Conservation (phyloP, 2,797 vertebrate genomes). For the Onychomys torridus region DNA sequence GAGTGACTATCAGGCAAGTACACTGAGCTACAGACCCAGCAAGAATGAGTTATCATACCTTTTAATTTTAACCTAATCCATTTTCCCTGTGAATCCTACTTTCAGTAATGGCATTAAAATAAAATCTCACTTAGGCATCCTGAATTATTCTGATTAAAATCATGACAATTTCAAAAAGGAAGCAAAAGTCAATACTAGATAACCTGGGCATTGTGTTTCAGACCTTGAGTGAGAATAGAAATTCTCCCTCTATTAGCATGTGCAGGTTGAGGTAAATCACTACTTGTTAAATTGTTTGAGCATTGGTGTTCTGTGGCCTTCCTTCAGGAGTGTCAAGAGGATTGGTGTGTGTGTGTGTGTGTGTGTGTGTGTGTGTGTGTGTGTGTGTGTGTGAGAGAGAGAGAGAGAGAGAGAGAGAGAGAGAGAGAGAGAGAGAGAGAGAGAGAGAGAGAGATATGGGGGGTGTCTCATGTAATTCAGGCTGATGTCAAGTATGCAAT, state of each 20-base stretch:
- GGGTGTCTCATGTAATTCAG: not conserved
- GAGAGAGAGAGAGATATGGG: not conserved
- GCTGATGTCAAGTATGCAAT: not conserved
- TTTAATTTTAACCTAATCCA: conserved; percentile 57
- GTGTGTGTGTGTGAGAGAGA: not conserved
- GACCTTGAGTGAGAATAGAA: conserved; percentile 48
- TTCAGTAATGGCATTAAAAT: conserved; percentile 47
- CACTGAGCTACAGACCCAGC: not conserved
- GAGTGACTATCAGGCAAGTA: not conserved
- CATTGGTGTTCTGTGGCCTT: conserved; percentile 24
- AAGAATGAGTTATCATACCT: not conserved
- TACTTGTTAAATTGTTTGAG: conserved; percentile 37
- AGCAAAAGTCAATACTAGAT: not conserved
- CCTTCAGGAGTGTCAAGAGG: not conserved
- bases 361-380: not conserved
- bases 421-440: not conserved
- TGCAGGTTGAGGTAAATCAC: not conserved
- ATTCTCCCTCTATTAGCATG: not conserved
- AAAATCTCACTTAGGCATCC: not conserved
- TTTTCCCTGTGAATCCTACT: conserved; percentile 47
- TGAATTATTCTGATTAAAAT: conserved; percentile 56
- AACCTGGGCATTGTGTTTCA: conserved; percentile 46
- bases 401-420: not conserved
- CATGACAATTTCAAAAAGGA: conserved; percentile 46
- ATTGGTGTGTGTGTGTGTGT: not conserved